Conservation (phyloP, 30 jellyfish, hydroid and myxozoan genomes). For the Pelagia noctiluca region DNA sequence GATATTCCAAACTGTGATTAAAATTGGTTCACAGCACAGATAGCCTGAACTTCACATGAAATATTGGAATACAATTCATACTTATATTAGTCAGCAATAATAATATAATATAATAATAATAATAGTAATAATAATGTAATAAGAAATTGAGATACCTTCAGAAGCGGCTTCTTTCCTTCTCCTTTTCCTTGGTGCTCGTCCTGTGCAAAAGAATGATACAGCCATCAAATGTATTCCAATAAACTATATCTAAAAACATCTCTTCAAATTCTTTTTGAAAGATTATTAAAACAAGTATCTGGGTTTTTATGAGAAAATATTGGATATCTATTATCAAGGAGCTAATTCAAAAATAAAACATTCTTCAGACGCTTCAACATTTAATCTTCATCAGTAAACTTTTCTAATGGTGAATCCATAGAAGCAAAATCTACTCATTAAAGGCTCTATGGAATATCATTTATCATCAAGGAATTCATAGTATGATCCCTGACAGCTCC, state of each 20-base stretch:
- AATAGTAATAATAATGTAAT: background rate
- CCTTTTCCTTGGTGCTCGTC: conserved; percentile 82
- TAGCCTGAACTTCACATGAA: too few relatives aligned
- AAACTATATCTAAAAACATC: background rate
- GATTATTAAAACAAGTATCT: background rate
- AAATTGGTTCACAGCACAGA: too few relatives aligned
- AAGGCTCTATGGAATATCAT: too few relatives aligned
- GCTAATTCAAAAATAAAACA: background rate
- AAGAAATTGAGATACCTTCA: conserved; percentile 60
- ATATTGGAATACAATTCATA: too few relatives aligned
- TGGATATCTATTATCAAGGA: background rate
- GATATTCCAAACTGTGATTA: too few relatives aligned
- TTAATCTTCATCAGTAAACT: background rate
- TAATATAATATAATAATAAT: background rate
- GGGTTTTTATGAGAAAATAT: too few relatives aligned
- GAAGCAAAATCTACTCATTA: too few relatives aligned
- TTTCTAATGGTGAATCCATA: too few relatives aligned
- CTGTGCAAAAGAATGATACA: conserved; percentile 13
- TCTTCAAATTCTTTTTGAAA: background rate
- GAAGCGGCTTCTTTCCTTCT: conserved; percentile 69
- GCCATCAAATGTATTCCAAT: too few relatives aligned
- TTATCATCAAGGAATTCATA: too few relatives aligned
- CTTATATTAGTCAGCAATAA: conserved; percentile 22
- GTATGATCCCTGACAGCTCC: too few relatives aligned
- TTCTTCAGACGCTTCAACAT: background rate